These are phyloP conservation scores for Salvator merianae DNA, from an alignment of 2,113 vertebrate species.

Conservation along the genomic window DNA sequence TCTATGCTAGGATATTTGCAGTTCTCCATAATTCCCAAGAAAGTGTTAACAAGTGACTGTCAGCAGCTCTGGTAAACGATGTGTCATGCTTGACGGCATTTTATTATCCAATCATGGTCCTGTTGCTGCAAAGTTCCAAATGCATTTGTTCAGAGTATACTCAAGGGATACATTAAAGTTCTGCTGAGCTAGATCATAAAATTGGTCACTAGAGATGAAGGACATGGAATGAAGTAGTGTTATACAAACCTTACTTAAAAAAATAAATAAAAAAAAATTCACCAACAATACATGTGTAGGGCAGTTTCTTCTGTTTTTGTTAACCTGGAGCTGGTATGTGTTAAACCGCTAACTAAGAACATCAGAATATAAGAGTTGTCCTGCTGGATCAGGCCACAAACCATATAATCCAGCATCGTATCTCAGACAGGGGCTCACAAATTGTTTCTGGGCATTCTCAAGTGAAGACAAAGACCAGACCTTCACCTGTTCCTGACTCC, in stretches of 20 bases:
- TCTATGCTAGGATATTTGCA: background rate
- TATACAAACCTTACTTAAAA: background rate
- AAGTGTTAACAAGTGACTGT: conserved; percentile 6
- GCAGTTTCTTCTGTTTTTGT: background rate
- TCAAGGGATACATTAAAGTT: background rate
- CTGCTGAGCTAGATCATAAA: conserved; percentile 37
- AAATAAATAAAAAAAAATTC: background rate
- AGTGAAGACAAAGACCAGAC: no score
- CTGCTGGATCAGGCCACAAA: no score
- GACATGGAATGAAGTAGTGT: conserved; percentile 9
- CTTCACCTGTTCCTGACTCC: no score
- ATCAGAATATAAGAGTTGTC: no score
- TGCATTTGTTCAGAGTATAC: conserved; percentile 4
- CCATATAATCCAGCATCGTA: no score
- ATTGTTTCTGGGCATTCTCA: no score
- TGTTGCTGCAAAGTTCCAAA: background rate
- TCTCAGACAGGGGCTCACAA: no score
- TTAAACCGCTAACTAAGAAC: no score
- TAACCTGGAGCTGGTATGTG: background rate
- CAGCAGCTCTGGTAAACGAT: conserved; percentile 3
- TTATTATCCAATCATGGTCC: conserved; percentile 21
- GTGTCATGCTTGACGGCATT: conserved; percentile 1
- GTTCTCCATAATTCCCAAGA: background rate
- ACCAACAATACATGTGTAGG: background rate
- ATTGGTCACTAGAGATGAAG: conserved; percentile 19